Evolutionary conservation across 2,113 vertebrate genomes (phyloP).

Genomic region (Ranitomeya imitator): DNA sequence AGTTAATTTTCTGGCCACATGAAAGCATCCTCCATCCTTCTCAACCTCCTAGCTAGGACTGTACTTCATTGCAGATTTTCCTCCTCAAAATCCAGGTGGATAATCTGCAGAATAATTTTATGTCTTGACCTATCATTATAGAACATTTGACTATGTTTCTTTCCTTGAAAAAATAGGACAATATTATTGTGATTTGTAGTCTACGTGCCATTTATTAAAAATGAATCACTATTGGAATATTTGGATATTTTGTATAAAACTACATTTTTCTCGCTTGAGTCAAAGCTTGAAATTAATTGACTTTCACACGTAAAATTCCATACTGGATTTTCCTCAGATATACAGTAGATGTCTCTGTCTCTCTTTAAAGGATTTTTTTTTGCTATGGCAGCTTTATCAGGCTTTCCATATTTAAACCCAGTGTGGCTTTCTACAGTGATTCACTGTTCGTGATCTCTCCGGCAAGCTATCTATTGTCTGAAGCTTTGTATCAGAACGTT

Average conservation of each 20-base stretch:
- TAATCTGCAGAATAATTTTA: too few relatives aligned
- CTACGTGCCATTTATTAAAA: not conserved
- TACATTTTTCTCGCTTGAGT: not conserved
- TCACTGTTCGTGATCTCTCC: conserved; percentile 2
- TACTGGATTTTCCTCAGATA: conserved; percentile 40
- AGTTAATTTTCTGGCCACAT: too few relatives aligned
- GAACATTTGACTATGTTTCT: too few relatives aligned
- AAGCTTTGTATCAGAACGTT: not conserved
- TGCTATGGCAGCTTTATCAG: conserved; percentile 21
- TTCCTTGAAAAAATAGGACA: too few relatives aligned
- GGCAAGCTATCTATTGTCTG: conserved; percentile 9
- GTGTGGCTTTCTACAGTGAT: conserved; percentile 29
- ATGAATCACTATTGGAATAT: not conserved
- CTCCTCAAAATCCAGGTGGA: too few relatives aligned
- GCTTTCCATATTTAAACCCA: conserved; percentile 38
- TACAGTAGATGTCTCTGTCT: conserved; percentile 55
- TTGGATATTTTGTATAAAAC: not conserved
- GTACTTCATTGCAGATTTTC: too few relatives aligned
- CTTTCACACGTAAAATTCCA: not conserved
- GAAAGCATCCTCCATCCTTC: too few relatives aligned
- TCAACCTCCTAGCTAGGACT: too few relatives aligned
- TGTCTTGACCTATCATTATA: too few relatives aligned
- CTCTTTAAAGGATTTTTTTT: conserved; percentile 38
- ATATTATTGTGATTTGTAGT: not conserved
- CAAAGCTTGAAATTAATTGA: not conserved